Percentiles rank a stretch among this genome's conserved stretches.
Evolutionary conservation across 2,113 vertebrate genomes (phyloP).

Genomic region (Ornithorhynchus anatinus): DNA sequence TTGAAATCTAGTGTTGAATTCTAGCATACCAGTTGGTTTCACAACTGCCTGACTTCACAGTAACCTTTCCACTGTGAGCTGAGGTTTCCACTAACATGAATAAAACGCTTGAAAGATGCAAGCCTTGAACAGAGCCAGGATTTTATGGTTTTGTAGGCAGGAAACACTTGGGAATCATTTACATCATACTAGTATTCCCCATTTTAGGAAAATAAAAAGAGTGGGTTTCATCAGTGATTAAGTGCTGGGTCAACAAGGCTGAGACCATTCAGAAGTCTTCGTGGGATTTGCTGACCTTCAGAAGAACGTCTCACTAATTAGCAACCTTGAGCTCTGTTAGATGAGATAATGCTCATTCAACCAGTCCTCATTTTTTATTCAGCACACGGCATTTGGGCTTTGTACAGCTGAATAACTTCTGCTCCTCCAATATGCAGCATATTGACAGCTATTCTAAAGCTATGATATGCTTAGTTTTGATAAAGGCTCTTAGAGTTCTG

Average conservation of each 20-base stretch:
- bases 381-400: conserved; percentile 20
- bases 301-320: conserved; percentile 46
- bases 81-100: background rate
- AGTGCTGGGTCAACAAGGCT: conserved; percentile 16
- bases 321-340: conserved; percentile 29
- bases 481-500: background rate
- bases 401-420: conserved; percentile 34
- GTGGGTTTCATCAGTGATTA: background rate
- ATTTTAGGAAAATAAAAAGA: conserved; percentile 27
- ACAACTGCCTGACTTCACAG: background rate
- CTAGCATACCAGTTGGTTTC: conserved; percentile 17
- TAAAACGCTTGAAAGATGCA: background rate
- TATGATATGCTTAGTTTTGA: conserved; percentile 14
- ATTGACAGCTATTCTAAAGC: conserved; percentile 18
- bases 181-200: conserved; percentile 22
- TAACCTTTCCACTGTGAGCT: background rate
- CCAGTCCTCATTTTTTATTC: conserved; percentile 55
- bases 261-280: background rate
- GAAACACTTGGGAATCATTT: conserved; percentile 29
- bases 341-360: conserved; percentile 43
- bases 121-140: background rate
- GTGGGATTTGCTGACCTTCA: conserved; percentile 39
- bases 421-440: conserved; percentile 1
- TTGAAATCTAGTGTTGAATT: conserved; percentile 48
- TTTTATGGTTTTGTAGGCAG: conserved; percentile 6